A percentile compares a stretch with the other conserved stretches of the same genome.
Conservation (phyloP, 2,113 vertebrate genomes). For the Erythrocercus mccallii region DNA sequence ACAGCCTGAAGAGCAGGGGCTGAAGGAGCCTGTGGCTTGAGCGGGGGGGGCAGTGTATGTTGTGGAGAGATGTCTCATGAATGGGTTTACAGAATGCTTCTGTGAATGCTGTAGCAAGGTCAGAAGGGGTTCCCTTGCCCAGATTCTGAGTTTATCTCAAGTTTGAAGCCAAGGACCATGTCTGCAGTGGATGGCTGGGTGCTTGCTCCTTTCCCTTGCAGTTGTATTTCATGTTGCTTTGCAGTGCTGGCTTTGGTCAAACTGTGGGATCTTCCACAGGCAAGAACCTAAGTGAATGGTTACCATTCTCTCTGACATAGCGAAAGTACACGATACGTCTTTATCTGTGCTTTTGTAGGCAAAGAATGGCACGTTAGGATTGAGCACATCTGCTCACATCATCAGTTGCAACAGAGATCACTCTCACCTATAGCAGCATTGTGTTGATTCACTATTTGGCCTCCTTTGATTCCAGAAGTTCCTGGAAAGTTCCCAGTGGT, state of each 20-base stretch:
- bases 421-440: neutral
- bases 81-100: neutral
- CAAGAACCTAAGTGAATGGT: neutral
- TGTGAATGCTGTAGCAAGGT: neutral
- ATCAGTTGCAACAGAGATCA: neutral
- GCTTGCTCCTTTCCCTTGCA: neutral
- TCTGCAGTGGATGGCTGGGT: neutral
- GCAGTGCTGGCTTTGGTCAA: neutral
- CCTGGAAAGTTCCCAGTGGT: neutral
- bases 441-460: neutral
- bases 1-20: neutral
- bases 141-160: neutral
- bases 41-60: rapidly evolving
- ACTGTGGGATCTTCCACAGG: neutral
- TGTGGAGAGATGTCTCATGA: neutral
- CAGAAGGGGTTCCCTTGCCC: neutral
- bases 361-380: neutral
- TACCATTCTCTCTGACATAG: neutral
- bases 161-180: neutral
- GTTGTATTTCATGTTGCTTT: neutral
- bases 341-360: neutral
- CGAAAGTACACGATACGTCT: neutral
- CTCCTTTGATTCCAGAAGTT: neutral
- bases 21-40: neutral
- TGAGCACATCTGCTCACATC: neutral